Conservation (phyloP, 2,797 vertebrate species). For the Dicrostonyx torquatus region DNA sequence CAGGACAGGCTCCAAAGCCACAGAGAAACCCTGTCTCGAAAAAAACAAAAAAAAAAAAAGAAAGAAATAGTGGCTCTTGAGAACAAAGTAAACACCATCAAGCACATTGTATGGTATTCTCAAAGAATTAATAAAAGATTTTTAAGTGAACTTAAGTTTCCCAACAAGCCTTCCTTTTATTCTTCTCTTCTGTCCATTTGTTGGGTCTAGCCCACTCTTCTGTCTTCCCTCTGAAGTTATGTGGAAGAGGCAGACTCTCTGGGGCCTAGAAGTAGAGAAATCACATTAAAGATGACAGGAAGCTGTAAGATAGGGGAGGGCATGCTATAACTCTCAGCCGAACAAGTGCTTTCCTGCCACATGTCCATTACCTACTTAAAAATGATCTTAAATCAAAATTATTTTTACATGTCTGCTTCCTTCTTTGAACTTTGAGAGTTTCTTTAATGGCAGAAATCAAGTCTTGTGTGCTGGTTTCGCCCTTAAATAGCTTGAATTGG, state of each 20-base stretch:
- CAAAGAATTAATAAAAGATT: not conserved
- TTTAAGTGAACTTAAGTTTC: not conserved
- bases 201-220: not conserved
- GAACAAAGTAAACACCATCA: not conserved
- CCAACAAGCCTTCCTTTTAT: not conserved
- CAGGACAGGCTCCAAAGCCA: too few species aligned
- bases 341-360: not conserved
- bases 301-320: not conserved
- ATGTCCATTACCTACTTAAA: slow-evolving; percentile 22
- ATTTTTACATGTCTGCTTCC: slow-evolving; percentile 7
- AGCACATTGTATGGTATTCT: not conserved
- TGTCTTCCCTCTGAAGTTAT: not conserved
- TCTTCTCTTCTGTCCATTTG: not conserved
- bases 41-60: too few species aligned
- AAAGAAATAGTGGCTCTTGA: not conserved
- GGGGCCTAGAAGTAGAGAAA: not conserved
- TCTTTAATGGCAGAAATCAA: slow-evolving; percentile 18
- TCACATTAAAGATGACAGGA: not conserved
- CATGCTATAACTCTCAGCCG: not conserved
- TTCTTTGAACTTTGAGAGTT: slow-evolving; percentile 41
- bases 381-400: slow-evolving; percentile 50
- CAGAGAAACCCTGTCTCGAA: too few species aligned
- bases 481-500: slow-evolving; percentile 18
- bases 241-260: not conserved
- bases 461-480: not conserved